Conservation (phyloP, 2,888 invertebrate species). For the Drosophila borborema region DNA sequence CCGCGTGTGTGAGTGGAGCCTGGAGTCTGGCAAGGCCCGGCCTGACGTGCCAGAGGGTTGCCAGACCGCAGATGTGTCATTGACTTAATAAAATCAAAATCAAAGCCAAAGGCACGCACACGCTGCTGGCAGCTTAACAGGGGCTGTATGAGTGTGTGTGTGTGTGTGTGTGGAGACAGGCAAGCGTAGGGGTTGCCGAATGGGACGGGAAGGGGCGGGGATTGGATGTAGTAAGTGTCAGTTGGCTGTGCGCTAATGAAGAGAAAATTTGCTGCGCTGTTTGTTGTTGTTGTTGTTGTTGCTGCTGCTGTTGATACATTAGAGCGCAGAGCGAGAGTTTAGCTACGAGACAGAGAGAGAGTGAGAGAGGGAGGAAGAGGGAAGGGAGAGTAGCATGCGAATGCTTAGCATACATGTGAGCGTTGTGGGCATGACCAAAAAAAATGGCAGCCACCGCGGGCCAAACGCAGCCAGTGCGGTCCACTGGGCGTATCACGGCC, state of each 20-base stretch:
- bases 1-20: not conserved
- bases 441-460: not conserved
- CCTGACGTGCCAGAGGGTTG: constrained; percentile 25
- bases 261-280: constrained; percentile 71
- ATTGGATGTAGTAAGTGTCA: constrained; percentile 21
- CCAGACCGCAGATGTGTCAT: constrained; percentile 80
- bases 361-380: not conserved
- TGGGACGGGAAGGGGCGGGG: not conserved
- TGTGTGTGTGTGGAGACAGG: not conserved
- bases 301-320: constrained; percentile 10
- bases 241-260: constrained; percentile 67
- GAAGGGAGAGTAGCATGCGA: constrained; percentile 10
- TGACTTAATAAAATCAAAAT: constrained; percentile 82
- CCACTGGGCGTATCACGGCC: constrained; percentile 72
- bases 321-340: not conserved
- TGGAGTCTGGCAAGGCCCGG: not conserved
- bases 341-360: not conserved
- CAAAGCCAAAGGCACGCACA: constrained; percentile 78
- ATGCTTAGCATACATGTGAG: constrained; percentile 53
- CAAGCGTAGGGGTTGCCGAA: not conserved
- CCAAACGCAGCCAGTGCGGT: constrained; percentile 9
- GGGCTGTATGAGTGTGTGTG: not conserved
- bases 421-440: constrained; percentile 11
- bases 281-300: constrained; percentile 25
- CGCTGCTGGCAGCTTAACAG: constrained; percentile 41